Conservation (phyloP, 2,888 invertebrate species). For the Drymonia ruficornis region DNA sequence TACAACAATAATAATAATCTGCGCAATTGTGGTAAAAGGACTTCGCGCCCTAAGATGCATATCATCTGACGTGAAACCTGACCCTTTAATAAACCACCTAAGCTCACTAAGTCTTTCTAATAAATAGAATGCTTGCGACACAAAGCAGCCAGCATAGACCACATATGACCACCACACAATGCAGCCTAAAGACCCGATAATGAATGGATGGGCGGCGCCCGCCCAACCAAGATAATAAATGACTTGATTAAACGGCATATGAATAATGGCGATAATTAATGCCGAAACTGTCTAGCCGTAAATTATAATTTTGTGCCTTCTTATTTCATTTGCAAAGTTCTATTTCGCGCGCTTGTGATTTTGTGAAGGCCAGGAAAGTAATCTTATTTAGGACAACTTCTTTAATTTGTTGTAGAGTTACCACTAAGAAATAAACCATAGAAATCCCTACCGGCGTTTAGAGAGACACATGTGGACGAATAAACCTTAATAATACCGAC, state of each 20-base stretch:
- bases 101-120: neutral
- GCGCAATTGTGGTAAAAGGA: too few species aligned
- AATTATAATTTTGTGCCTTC: constrained; percentile 28
- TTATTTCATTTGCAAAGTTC: constrained; percentile 20
- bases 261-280: constrained; percentile 36
- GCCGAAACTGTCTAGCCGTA: constrained; percentile 17
- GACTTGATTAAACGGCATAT: constrained; percentile 30
- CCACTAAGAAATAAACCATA: too few species aligned
- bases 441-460: too few species aligned
- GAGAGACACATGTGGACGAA: too few species aligned
- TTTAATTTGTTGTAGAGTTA: too few species aligned
- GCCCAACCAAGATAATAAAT: constrained; percentile 27
- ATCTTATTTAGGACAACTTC: neutral
- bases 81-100: neutral
- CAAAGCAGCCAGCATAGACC: neutral
- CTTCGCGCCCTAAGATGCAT: too few species aligned
- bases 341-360: neutral
- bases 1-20: too few species aligned
- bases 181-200: constrained; percentile 21
- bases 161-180: constrained; percentile 25
- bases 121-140: neutral
- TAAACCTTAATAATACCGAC: too few species aligned
- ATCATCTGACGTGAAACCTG: too few species aligned
- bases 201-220: constrained; percentile 25
- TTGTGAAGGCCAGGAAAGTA: neutral